Evolutionary conservation across 1,140 invertebrate species (phyloP).

Genomic region (Hylaeus anthracinus): DNA sequence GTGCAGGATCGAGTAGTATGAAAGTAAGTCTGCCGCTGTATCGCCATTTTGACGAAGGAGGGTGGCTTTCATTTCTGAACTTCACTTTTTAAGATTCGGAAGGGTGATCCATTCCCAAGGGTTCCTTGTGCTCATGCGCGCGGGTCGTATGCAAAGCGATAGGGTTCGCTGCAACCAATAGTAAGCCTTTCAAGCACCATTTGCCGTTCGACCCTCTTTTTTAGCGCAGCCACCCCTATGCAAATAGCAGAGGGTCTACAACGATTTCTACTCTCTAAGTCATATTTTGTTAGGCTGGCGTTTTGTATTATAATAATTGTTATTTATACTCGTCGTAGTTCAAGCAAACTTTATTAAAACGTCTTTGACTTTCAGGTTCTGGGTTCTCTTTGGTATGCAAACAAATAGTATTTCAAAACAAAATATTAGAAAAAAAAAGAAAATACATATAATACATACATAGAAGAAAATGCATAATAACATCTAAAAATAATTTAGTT

Average conservation of each 20-base stretch:
- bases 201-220: background rate
- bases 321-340: no score
- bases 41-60: background rate
- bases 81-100: slow-evolving; percentile 10
- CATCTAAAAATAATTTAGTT: no score
- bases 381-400: background rate
- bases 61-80: slow-evolving; percentile 26
- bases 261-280: no score
- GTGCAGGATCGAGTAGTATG: no score
- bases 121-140: slow-evolving; percentile 42
- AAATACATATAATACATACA: no score
- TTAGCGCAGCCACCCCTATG: background rate
- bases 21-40: no score
- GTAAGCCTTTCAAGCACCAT: background rate
- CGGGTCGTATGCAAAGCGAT: slow-evolving; percentile 39
- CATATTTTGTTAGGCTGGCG: no score
- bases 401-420: background rate
- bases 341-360: no score
- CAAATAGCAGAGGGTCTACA: background rate
- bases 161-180: slow-evolving; percentile 33
- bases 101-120: slow-evolving; percentile 39
- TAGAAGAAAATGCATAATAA: no score
- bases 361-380: no score
- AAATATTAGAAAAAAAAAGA: no score
- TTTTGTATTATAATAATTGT: no score